Evolutionary conservation across 2,797 vertebrate genomes (phyloP).

Genomic region (Trachops cirrhosus): DNA sequence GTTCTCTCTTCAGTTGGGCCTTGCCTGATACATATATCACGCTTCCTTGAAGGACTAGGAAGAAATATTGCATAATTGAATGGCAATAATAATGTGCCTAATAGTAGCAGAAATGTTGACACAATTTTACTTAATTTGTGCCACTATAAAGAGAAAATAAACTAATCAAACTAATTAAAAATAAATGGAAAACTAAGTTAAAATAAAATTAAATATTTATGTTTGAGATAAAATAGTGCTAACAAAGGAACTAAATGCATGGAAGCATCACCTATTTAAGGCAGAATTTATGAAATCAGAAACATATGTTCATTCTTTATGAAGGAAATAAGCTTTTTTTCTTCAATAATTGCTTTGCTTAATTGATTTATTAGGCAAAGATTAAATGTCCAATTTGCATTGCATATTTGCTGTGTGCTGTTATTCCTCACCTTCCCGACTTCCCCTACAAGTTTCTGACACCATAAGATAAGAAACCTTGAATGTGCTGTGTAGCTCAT

Average conservation of each 20-base stretch:
- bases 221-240: not conserved
- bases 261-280: not conserved
- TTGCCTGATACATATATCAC: not conserved
- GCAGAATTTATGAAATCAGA: not conserved
- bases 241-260: not conserved
- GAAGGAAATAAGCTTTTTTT: not conserved
- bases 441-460: not conserved
- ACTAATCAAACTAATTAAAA: not conserved
- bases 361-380: not conserved
- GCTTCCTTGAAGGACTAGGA: not conserved
- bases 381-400: not conserved
- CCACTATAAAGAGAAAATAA: not conserved
- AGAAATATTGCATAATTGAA: not conserved
- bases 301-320: not conserved
- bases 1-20: not conserved
- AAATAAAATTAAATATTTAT: not conserved
- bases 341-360: not conserved
- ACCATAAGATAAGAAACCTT: not conserved
- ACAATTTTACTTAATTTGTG: not conserved
- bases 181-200: not conserved
- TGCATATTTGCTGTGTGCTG: not conserved
- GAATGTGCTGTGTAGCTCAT: not conserved
- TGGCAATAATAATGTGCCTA: not conserved
- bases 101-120: not conserved
- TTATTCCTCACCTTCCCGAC: not conserved